Conservation (phyloP, 2,113 vertebrate species). For the Chloroceryle aenea region DNA sequence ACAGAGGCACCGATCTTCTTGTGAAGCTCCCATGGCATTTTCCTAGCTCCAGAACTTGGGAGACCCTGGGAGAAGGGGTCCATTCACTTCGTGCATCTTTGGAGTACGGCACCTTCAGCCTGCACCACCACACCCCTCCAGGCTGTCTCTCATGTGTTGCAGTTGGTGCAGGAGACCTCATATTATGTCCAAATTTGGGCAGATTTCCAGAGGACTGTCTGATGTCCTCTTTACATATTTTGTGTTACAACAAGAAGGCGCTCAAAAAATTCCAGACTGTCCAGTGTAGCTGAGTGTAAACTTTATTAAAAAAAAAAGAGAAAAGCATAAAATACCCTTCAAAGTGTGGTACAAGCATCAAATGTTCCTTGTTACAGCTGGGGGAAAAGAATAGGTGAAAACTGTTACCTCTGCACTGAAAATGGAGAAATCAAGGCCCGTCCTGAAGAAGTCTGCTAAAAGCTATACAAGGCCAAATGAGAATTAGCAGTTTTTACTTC, state of each 20-base stretch:
- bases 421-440: not conserved
- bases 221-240: not conserved
- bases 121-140: not conserved
- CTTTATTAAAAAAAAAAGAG: not conserved
- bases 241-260: not conserved
- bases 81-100: accelerated
- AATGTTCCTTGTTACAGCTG: not conserved
- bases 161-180: not conserved
- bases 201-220: not conserved
- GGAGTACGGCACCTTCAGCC: accelerated
- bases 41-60: not conserved
- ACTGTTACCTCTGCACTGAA: not conserved
- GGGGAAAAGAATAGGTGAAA: not conserved
- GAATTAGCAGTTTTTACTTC: not conserved
- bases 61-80: not conserved
- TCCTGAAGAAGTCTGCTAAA: not conserved
- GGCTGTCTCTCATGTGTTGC: accelerated
- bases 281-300: not conserved
- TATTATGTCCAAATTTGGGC: not conserved
- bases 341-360: not conserved
- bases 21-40: not conserved
- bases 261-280: not conserved
- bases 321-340: not conserved
- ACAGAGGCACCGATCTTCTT: not conserved
- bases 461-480: not conserved